Evolutionary conservation across 2,797 vertebrate species (phyloP), one percentile per base, ranked within the genome.

Genomic region (Gymnocypris eckloni): DNA sequence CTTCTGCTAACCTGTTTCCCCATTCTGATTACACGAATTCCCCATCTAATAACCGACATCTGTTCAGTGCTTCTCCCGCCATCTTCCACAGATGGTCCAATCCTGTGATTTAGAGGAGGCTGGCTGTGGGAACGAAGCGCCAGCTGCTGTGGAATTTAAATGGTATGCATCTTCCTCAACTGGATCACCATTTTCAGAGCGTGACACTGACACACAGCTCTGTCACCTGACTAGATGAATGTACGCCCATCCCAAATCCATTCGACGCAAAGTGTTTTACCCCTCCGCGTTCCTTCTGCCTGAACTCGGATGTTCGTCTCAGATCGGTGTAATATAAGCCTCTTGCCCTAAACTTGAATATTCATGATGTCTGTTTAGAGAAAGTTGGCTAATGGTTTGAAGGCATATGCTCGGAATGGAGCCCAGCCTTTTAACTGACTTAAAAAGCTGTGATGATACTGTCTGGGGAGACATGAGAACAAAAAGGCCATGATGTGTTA

Each of bases 21-120:
- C 71, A 80, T 59, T 67, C n/a, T 75, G 76, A 69, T 82, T 87
- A 41, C n/a, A 9, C 84, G 84, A 88, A 90, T 87, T 88, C 88
- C 79, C 73, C 84, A 86, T 92, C 80, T 86, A 93, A 92, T 90
- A 87, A 90, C 78, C 64, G 91, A 86, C 93, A 93, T 94, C 93
- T 93, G 93, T 71, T 93, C 52, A 15, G 69, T 41, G 76, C 88
- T 93, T 77, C 90, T 85, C 85, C 81, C 52, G 82, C 73, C 78
- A 78, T 87, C 75, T 54, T 83, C 84, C 88, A 89, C 89, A 91
- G 90, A 91, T 90, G 86, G 81, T 33, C 59, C 87, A 90, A 90
- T 89, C 85, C 78, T 85, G 77, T 78, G 22, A 88, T 92, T 91
- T 90, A 83, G 69, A 89, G 52, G 43, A 12, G 84, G 79, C 13